Percentiles rank a stretch among this genome's conserved stretches.
Evolutionary conservation across 2,113 vertebrate species (phyloP).

Genomic region (Nicator chloris): DNA sequence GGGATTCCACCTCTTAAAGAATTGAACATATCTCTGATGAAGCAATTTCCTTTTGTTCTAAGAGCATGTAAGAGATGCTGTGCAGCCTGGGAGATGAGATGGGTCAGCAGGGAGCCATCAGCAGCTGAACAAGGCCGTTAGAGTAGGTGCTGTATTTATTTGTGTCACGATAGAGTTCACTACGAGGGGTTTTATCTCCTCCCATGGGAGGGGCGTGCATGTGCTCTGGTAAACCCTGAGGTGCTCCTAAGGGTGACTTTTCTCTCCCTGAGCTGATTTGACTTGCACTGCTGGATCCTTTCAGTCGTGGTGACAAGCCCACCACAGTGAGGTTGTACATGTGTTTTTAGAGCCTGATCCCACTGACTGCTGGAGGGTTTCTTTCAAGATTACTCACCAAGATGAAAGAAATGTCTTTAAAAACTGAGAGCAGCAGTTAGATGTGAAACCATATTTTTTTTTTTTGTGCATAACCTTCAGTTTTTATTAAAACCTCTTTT

Average conservation of each 20-base stretch:
- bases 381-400: background rate
- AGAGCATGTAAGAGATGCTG: background rate
- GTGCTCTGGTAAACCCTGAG: background rate
- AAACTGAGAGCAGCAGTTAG: background rate
- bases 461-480: slow-evolving; percentile 57
- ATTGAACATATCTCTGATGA: background rate
- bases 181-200: too few relatives aligned
- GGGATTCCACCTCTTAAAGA: background rate
- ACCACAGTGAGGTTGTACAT: background rate
- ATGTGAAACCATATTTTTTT: background rate
- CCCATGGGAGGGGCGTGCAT: fast-evolving
- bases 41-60: background rate
- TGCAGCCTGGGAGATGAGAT: background rate
- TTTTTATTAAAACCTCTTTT: slow-evolving; percentile 56
- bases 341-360: background rate
- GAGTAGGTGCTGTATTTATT: background rate
- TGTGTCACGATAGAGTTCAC: background rate
- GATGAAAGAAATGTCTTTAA: slow-evolving; percentile 1
- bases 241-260: background rate
- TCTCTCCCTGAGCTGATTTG: background rate
- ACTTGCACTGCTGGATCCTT: background rate
- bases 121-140: background rate
- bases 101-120: background rate
- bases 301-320: background rate
- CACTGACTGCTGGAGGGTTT: background rate